These are phyloP conservation scores for Cataglyphis hispanica DNA, from an alignment of 1,140 invertebrate genomes.

Conservation along the genomic window DNA sequence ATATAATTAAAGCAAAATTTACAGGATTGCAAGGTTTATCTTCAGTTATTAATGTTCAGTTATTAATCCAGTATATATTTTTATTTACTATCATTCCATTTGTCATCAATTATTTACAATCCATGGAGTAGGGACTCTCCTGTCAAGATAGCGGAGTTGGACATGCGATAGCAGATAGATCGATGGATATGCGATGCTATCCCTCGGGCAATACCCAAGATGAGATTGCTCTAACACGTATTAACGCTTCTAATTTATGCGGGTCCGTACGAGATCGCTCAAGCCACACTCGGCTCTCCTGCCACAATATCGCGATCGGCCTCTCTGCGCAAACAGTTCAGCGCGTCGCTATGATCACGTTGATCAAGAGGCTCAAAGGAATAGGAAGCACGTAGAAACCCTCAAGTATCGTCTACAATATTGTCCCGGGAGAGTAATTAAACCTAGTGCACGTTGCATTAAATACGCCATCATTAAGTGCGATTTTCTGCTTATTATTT, in stretches of 20 bases:
- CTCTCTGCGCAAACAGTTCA: constrained; percentile 68
- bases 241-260: constrained; percentile 81
- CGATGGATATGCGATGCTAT: constrained; percentile 42
- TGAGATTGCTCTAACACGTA: constrained; percentile 76
- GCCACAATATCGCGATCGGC: constrained; percentile 60
- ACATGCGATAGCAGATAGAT: constrained; percentile 52
- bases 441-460: not conserved
- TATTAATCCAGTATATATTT: not conserved
- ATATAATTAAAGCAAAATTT: constrained; percentile 9
- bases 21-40: too few species aligned
- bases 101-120: constrained; percentile 38
- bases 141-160: not conserved
- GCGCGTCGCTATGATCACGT: constrained; percentile 70
- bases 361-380: constrained; percentile 75
- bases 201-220: constrained; percentile 75
- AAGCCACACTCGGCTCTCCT: constrained; percentile 60
- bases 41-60: not conserved
- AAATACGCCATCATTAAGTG: not conserved
- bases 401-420: constrained; percentile 27
- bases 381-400: constrained; percentile 58
- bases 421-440: constrained; percentile 61
- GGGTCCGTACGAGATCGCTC: constrained; percentile 72
- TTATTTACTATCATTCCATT: not conserved
- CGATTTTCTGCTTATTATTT: not conserved
- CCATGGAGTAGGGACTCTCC: not conserved